phyloP scores from a whole-genome alignment of 2,113 vertebrate species.

The Paratilapia polleni region DNA sequence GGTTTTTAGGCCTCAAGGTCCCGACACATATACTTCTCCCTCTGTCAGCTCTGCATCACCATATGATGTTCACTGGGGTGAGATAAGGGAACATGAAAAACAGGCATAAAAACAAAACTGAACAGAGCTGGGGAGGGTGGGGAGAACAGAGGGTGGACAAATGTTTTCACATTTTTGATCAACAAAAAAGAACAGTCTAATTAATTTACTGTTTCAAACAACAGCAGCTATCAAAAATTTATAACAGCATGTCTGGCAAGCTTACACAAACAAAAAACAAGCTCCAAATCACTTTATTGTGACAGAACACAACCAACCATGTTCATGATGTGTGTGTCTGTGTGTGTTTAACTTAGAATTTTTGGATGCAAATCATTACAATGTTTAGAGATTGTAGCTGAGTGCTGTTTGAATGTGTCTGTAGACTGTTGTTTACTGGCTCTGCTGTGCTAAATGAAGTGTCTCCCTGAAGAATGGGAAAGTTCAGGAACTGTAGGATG shows the following conservation, averaged over 20 bases:
- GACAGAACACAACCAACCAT: neutral
- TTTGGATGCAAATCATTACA: conserved; percentile 27
- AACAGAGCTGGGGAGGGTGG: neutral
- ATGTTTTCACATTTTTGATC: conserved; percentile 5
- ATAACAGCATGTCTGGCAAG: conserved; percentile 17
- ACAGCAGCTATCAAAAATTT: neutral
- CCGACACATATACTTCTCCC: conserved; percentile 30
- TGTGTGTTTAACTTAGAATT: conserved; percentile 15
- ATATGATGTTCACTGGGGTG: conserved; percentile 43
- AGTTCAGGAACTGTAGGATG: conserved; percentile 31
- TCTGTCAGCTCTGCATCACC: conserved; percentile 33
- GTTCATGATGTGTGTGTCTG: neutral
- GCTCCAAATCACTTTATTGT: conserved; percentile 23
- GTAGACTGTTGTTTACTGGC: conserved; percentile 56
- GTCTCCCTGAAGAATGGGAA: conserved; percentile 31
- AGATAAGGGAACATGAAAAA: neutral
- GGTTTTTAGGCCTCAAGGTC: conserved; percentile 45
- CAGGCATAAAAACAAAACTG: neutral
- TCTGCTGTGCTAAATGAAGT: conserved; percentile 46
- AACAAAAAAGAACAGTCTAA: conserved; percentile 1
- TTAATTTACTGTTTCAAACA: conserved; percentile 22
- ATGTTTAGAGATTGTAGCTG: conserved; percentile 39
- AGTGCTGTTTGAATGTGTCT: conserved; percentile 51
- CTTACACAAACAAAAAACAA: conserved; percentile 18
- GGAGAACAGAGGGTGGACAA: neutral